phyloP scores from a whole-genome alignment of 2,888 invertebrate species.

The Drosophila nigritarsus region DNA sequence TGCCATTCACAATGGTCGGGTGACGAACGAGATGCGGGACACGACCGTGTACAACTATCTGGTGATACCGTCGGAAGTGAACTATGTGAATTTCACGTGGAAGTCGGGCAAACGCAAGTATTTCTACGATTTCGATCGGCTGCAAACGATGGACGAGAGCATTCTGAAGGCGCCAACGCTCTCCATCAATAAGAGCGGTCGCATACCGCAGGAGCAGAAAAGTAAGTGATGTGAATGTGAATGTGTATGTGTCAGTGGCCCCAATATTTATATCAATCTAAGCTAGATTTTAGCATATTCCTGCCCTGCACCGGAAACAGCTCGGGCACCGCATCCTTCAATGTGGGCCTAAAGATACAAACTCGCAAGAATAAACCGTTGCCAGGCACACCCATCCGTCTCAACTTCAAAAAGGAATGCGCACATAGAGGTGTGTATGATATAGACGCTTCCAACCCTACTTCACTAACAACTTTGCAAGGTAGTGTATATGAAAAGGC shows the following conservation, averaged over 20 bases:
- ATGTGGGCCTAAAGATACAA: slow-evolving; percentile 93
- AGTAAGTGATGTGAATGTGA: slow-evolving; percentile 86
- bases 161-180: slow-evolving; percentile 94
- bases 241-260: slow-evolving; percentile 7
- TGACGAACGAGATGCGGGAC: slow-evolving; percentile 93
- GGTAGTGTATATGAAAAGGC: slow-evolving; percentile 85
- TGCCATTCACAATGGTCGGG: slow-evolving; percentile 94
- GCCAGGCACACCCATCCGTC: slow-evolving; percentile 94
- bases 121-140: slow-evolving; percentile 93
- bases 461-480: slow-evolving; percentile 85
- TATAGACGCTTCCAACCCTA: slow-evolving; percentile 85
- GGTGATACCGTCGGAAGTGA: slow-evolving; percentile 96
- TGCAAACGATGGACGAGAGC: slow-evolving; percentile 93
- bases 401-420: slow-evolving; percentile 96
- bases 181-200: slow-evolving; percentile 93
- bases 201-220: slow-evolving; percentile 94
- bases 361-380: slow-evolving; percentile 91
- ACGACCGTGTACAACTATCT: slow-evolving; percentile 95
- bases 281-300: slow-evolving; percentile 93
- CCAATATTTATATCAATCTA: slow-evolving; percentile 42
- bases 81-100: slow-evolving; percentile 96
- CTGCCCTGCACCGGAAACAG: slow-evolving; percentile 94
- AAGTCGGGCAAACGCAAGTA: slow-evolving; percentile 92
- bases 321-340: slow-evolving; percentile 94
- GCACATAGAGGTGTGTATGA: slow-evolving; percentile 95